Conservation (phyloP, 2,888 invertebrate genomes). For the Cheilosia pagana region DNA sequence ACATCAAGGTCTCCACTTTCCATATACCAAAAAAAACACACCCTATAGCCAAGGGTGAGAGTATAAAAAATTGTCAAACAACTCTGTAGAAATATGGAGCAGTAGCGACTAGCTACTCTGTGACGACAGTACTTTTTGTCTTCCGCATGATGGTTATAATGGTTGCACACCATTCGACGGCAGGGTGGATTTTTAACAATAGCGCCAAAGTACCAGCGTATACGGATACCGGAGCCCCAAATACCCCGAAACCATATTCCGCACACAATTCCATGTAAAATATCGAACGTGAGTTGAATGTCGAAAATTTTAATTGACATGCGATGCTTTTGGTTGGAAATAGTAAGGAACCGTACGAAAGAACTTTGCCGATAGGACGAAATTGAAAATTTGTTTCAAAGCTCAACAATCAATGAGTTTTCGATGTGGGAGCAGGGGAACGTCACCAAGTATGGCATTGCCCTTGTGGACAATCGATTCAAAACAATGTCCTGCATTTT, state of each 20-base stretch:
- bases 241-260: conserved; percentile 57
- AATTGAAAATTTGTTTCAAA: conserved; percentile 33
- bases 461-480: conserved; percentile 37
- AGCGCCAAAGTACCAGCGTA: conserved; percentile 33
- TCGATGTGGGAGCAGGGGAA: conserved; percentile 11
- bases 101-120: conserved; percentile 37
- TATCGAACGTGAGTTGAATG: conserved; percentile 71
- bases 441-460: conserved; percentile 24
- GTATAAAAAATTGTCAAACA: conserved; percentile 31
- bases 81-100: conserved; percentile 31
- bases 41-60: background rate
- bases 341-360: conserved; percentile 16
- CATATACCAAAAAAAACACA: background rate
- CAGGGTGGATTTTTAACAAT: conserved; percentile 64
- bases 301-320: conserved; percentile 64
- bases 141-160: conserved; percentile 56
- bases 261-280: conserved; percentile 62
- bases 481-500: conserved; percentile 7
- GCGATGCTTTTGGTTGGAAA: conserved; percentile 53
- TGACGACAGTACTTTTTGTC: conserved; percentile 61
- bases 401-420: conserved; percentile 39
- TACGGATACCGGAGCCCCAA: conserved; percentile 28
- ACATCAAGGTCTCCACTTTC: background rate
- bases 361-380: conserved; percentile 6
- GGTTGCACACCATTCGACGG: conserved; percentile 59